Base-by-base conservation (phyloP, 2,888 invertebrate genomes). In the Watsonalla cultraria region DNA sequence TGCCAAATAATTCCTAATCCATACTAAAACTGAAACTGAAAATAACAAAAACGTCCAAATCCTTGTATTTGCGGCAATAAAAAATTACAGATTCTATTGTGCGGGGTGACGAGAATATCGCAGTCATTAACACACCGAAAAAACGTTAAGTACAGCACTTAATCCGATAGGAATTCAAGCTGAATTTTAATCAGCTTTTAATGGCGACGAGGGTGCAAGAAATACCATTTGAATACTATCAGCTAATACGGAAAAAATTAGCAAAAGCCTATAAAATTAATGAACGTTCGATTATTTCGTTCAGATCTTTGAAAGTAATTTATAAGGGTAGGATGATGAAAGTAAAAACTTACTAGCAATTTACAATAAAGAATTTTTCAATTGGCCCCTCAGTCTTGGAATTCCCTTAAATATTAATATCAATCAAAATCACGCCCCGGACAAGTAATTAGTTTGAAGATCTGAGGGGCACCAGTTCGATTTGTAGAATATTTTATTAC, bases 401-500 rank as follows among this genome's bases (percentile, higher is more conserved):
- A 11, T 11, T 42, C 11, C 42, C 11, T 42, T 5, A 8, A 11
- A 63, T 68, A 72, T 75, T 71, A 68, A 74, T 74, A 76, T 68
- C 68, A 61, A 63, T 59, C 63, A 63, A 70, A 75, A 73, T 74
- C 72, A 68, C 72, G 69, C 65, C 62, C 69, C 66, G 61, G 69
- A 67, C 65, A 65, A 71, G 73, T 80, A 81, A 80, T 83, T 82
- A 83, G 77, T 74, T 60, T 60, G 59, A 64, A 66, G 65, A 64
- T 60, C 52, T 58, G 56, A 54, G 67, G 66, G 49, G 63, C 57
- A 60, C 63, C 70, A 55, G 72, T 79, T 78, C 74, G 75, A 80
- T 82, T 78, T 71, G 74, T 74, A 76, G 81, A 84, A 84, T 86
- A 81, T 83, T 84, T 82, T 78, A 82, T 72, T 76, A 81, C 77